These are phyloP conservation scores for Pristiophorus japonicus DNA, from an alignment of 2,113 vertebrate species.

Conservation along the genomic window DNA sequence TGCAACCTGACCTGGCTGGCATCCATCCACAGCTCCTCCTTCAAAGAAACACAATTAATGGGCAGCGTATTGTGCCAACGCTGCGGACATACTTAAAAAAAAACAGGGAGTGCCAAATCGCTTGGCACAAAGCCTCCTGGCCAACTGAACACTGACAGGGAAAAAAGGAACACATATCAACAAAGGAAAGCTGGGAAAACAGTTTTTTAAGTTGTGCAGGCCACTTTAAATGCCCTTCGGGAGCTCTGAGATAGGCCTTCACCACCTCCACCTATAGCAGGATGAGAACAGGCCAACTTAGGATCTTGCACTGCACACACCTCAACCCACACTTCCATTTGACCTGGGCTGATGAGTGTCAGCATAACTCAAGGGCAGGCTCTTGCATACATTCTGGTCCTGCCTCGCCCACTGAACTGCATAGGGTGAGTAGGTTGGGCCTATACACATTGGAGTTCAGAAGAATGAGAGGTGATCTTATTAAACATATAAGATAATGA, in stretches of 20 bases:
- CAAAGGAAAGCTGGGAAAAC: not conserved
- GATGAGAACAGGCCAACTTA: not conserved
- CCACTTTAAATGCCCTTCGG: not conserved
- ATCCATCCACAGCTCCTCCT: not conserved
- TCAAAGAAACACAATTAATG: not conserved
- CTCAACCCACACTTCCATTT: not conserved
- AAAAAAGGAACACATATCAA: not conserved
- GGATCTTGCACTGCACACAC: not conserved
- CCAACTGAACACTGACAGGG: not conserved
- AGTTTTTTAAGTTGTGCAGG: not conserved
- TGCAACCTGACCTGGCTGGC: not conserved
- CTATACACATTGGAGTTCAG: too few relatives aligned
- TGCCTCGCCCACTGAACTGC: not conserved
- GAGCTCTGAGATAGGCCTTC: not conserved
- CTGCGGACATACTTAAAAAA: not conserved
- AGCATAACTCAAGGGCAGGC: not conserved
- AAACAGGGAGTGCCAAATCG: not conserved
- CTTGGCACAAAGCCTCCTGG: not conserved
- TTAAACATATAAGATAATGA: too few relatives aligned
- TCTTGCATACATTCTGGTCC: not conserved
- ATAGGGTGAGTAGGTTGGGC: too few relatives aligned
- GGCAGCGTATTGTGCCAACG: not conserved
- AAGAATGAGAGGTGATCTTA: too few relatives aligned
- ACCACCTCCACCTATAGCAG: not conserved
- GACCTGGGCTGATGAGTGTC: too few relatives aligned